Base-by-base conservation (phyloP, 2,888 invertebrate genomes). In the Drosophila histrio region DNA sequence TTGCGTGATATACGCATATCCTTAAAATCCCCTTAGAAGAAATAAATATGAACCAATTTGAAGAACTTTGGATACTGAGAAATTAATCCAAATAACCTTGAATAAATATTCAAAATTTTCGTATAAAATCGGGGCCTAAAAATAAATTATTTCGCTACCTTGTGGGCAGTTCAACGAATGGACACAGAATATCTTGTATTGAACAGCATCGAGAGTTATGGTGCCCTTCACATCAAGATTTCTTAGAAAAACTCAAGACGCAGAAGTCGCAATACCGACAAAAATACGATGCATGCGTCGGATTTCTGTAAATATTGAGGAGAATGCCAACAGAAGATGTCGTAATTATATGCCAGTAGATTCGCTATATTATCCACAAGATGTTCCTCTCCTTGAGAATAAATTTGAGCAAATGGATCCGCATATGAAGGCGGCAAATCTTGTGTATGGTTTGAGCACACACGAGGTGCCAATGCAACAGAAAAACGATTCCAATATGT, bases 221-320 rank as follows among this genome's bases (percentile, higher is more conserved):
- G 58, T 65, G 4, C 43, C 21, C 4, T 52, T 26, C n/a, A 17
- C 38, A 9, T n/a, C 43, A 36, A 39, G 32, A 36, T 26, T 46
- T 7, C 43, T 59, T 5, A 46, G 34, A 4, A 44, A 34, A 21
- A 17, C 34, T 17, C 58, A 56, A 8, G 26, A 28, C 34, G 24
- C 47, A n/a, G 6, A 26, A 15, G 21, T 6, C 28, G 8, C 44
- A 15, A 39, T 21, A 8, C 49, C 65, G 52, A 53, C 49, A 21
- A 63, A 50, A 43, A 50, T 62, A 8, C 47, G 69, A 13, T 54
- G 70, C 6, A 13, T 65, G 5, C 83, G 72, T 49, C 80, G 63
- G 5, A 0, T 87, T 15, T 53, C 54, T 54, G 34, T 80, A 21
- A 69, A 83, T 52, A 50, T 80, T 50, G 60, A 57, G 36, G 56